phyloP scores from a whole-genome alignment of 2,797 vertebrate species.

The Gobionotothen gibberifrons region DNA sequence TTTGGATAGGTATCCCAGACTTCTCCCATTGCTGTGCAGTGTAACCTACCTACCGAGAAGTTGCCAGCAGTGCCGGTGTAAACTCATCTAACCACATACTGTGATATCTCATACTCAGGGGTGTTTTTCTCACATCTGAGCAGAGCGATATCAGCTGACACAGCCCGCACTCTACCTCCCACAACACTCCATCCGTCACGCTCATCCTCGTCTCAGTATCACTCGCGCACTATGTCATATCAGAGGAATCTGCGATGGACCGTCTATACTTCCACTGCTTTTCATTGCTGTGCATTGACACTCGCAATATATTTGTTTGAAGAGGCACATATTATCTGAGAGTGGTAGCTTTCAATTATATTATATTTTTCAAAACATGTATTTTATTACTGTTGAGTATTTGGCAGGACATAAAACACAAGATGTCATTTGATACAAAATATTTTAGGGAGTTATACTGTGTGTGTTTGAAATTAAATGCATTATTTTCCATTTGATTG shows the following conservation, averaged over 20 bases:
- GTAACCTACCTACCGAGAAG: conserved; percentile 34
- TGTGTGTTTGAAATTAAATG: neutral
- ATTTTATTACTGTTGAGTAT: no score
- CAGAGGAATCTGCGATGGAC: conserved; percentile 54
- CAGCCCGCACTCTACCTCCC: conserved; percentile 58
- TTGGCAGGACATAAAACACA: no score
- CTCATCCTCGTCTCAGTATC: conserved; percentile 63
- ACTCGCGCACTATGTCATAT: conserved; percentile 67
- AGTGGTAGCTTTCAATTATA: no score
- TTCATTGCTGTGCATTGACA: conserved; percentile 22
- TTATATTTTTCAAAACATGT: no score
- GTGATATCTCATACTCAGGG: conserved; percentile 63
- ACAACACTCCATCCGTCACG: conserved; percentile 57
- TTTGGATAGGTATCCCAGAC: conserved; percentile 12
- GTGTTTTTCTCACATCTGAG: conserved; percentile 72
- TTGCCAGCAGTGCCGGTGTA: conserved; percentile 47
- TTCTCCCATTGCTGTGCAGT: conserved; percentile 22
- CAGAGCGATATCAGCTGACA: conserved; percentile 71
- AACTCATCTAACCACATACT: conserved; percentile 59
- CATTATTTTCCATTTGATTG: neutral
- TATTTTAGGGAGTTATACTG: neutral
- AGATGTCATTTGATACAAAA: neutral
- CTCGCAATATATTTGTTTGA: conserved; percentile 8
- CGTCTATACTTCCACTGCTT: conserved; percentile 20
- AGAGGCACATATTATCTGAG: conserved; percentile 6